Conservation (phyloP, 2,888 invertebrate species). For the Dicyrtomina minuta region DNA sequence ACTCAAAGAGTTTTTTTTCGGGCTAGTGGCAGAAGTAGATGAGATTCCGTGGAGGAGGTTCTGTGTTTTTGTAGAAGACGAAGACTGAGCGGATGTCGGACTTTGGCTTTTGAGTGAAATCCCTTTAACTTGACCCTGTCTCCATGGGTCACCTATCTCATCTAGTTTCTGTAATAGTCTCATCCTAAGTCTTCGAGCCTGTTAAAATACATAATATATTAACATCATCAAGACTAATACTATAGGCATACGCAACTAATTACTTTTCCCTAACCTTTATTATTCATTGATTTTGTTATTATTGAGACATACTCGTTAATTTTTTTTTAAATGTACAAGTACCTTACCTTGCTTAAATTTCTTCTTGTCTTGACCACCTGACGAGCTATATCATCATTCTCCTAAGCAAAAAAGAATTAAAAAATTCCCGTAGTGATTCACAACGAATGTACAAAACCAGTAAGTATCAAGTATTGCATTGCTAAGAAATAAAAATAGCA, state of each 20-base stretch:
- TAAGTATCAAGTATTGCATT: too few relatives aligned
- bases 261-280: neutral
- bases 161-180: slow-evolving; percentile 37
- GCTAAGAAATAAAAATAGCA: neutral
- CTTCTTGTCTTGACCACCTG: slow-evolving; percentile 33
- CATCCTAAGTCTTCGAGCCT: slow-evolving; percentile 36
- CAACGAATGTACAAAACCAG: too few relatives aligned
- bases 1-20: neutral
- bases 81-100: too few relatives aligned
- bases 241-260: neutral
- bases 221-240: neutral
- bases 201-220: neutral
- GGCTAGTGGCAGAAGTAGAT: too few relatives aligned
- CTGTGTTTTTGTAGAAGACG: too few relatives aligned
- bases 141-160: slow-evolving; percentile 36
- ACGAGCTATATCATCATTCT: slow-evolving; percentile 34
- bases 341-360: slow-evolving; percentile 28
- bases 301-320: neutral
- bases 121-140: slow-evolving; percentile 24
- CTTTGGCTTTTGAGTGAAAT: slow-evolving; percentile 24
- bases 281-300: neutral
- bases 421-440: too few relatives aligned
- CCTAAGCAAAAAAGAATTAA: slow-evolving; percentile 21
- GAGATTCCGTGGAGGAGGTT: neutral
- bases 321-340: neutral